Evolutionary conservation across 1,140 invertebrate species (phyloP).

Genomic region (Mizuhopecten yessoensis): DNA sequence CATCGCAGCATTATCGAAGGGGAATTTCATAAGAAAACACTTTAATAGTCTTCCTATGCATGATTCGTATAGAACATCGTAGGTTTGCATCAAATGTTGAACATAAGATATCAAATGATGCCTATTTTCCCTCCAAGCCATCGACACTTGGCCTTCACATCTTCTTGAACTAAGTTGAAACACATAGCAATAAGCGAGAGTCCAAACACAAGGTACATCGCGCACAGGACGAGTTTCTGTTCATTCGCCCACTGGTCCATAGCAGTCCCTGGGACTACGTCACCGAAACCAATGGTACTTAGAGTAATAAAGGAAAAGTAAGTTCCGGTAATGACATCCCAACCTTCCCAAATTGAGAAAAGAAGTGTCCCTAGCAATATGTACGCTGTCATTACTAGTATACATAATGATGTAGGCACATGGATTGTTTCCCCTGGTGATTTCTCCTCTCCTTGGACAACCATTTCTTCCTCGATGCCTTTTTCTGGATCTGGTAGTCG

Average conservation of each 20-base stretch:
- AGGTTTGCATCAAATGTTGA: too few relatives aligned
- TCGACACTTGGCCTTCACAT: constrained; percentile 90
- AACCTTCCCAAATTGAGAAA: constrained; percentile 81
- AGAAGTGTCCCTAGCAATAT: constrained; percentile 82
- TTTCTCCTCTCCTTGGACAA: constrained; percentile 71
- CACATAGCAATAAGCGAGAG: constrained; percentile 99
- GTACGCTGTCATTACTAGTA: constrained; percentile 81
- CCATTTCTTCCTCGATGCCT: constrained; percentile 62
- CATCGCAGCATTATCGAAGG: too few relatives aligned
- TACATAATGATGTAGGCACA: constrained; percentile 78
- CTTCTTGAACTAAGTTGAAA: constrained; percentile 99
- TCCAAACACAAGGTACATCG: constrained; percentile 89
- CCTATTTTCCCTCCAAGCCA: constrained; percentile 84
- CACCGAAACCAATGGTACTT: constrained; percentile 93
- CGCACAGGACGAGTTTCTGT: constrained; percentile 80
- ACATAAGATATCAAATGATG: not conserved
- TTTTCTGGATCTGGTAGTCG: constrained; percentile 73
- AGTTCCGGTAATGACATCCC: constrained; percentile 94
- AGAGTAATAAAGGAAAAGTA: constrained; percentile 97
- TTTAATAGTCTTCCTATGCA: too few relatives aligned
- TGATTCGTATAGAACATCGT: too few relatives aligned
- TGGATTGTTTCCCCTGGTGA: constrained; percentile 72
- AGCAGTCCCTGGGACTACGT: constrained; percentile 89
- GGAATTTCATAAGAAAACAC: too few relatives aligned
- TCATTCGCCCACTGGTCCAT: constrained; percentile 77